A percentile compares a stretch with the other conserved stretches of the same genome.
These are phyloP conservation scores for Drosophila subpulchrella DNA, from an alignment of 1,140 invertebrate genomes.

Conservation along the genomic window DNA sequence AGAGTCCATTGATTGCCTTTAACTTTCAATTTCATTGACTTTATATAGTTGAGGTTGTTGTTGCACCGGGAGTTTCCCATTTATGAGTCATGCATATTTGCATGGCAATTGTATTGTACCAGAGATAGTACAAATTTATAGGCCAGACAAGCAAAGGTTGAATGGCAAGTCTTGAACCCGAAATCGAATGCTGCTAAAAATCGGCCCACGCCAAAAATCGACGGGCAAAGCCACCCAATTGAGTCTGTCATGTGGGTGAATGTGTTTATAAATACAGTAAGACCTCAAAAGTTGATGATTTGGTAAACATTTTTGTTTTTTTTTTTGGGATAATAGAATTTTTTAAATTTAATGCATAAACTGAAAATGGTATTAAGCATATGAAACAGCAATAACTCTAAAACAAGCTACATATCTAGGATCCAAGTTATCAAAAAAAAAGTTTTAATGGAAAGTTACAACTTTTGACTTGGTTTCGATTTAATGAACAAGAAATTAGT, in stretches of 20 bases:
- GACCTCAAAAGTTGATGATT: neutral
- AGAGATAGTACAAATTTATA: slow-evolving; percentile 39
- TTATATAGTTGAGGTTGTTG: slow-evolving; percentile 32
- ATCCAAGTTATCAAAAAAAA: no score
- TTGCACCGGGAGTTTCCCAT: slow-evolving; percentile 61
- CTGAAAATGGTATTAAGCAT: no score
- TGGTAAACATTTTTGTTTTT: no score
- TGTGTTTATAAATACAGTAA: slow-evolving; percentile 12
- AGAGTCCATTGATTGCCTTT: slow-evolving; percentile 52
- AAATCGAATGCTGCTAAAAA: slow-evolving; percentile 27
- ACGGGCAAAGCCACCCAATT: slow-evolving; percentile 60
- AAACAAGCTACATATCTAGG: no score
- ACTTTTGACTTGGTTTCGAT: neutral
- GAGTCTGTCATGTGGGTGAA: slow-evolving; percentile 35
- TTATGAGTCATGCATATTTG: slow-evolving; percentile 68
- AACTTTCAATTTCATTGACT: slow-evolving; percentile 76
- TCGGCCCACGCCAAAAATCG: slow-evolving; percentile 44
- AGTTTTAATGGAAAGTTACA: no score
- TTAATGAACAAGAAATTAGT: neutral
- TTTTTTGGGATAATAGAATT: no score
- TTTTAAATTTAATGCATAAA: no score
- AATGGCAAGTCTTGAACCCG: slow-evolving; percentile 30
- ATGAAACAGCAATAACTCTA: no score
- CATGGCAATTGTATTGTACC: slow-evolving; percentile 45
- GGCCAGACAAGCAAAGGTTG: slow-evolving; percentile 25